Evolutionary conservation across 2,797 vertebrate genomes (phyloP).

Genomic region (Acipenser ruthenus): DNA sequence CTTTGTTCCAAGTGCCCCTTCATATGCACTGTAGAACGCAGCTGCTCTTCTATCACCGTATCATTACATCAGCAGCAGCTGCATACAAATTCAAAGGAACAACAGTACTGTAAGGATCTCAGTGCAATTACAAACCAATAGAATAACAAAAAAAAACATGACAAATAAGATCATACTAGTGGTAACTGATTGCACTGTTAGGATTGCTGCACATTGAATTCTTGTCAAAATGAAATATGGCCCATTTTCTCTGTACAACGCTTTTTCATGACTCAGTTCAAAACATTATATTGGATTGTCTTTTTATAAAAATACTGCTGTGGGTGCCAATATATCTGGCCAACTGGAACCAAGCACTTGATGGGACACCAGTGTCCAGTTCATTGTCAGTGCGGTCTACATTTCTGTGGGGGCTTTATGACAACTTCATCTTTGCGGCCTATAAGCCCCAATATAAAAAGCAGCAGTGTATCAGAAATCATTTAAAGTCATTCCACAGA

Average conservation of each 20-base stretch:
- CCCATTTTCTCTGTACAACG: slow-evolving; percentile 9
- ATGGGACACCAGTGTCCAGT: no score
- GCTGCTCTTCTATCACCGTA: slow-evolving; percentile 8
- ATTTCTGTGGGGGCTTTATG: no score
- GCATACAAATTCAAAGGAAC: slow-evolving; percentile 13
- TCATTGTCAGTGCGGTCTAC: no score
- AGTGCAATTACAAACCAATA: not conserved
- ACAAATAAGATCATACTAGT: slow-evolving; percentile 19
- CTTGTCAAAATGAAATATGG: slow-evolving; percentile 10
- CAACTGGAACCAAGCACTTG: no score
- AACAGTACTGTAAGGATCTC: slow-evolving; percentile 19
- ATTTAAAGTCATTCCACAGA: no score
- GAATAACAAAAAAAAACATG: slow-evolving; percentile 12
- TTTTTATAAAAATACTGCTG: no score
- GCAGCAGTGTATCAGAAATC: no score
- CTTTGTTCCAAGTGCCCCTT: no score
- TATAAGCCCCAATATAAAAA: no score
- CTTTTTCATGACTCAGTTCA: not conserved
- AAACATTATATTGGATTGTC: no score
- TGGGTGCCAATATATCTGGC: no score
- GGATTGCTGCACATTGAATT: not conserved
- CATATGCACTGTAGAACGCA: not conserved
- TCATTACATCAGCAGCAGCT: slow-evolving; percentile 21
- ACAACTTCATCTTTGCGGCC: no score
- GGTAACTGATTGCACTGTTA: slow-evolving; percentile 11